Evolutionary conservation across 2,888 invertebrate genomes (phyloP).

Genomic region (Prenolepis imparis): DNA sequence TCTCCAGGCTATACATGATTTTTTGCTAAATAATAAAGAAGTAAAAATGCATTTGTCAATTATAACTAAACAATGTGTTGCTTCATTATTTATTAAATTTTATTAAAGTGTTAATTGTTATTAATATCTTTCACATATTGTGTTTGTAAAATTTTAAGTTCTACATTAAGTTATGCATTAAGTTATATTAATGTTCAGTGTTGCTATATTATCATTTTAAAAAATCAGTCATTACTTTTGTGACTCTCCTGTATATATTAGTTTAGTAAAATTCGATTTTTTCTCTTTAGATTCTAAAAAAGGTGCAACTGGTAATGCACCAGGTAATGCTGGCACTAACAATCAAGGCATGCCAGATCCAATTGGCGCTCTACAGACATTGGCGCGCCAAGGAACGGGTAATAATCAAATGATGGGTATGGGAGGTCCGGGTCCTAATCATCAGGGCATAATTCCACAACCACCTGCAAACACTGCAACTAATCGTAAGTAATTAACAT

Average conservation of each 20-base stretch:
- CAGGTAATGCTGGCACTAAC: slow-evolving; percentile 84
- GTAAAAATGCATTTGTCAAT: neutral
- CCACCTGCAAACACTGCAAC: slow-evolving; percentile 87
- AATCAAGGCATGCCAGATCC: slow-evolving; percentile 93
- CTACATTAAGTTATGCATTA: neutral
- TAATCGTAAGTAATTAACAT: slow-evolving; percentile 81
- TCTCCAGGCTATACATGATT: neutral
- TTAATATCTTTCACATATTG: neutral
- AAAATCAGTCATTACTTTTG: neutral
- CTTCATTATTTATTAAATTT: neutral
- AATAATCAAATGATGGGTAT: slow-evolving; percentile 89
- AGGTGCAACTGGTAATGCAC: slow-evolving; percentile 84
- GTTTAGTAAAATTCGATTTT: slow-evolving; percentile 7
- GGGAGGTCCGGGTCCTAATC: slow-evolving; percentile 87
- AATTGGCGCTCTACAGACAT: slow-evolving; percentile 94
- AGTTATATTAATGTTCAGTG: neutral
- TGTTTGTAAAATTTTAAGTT: neutral
- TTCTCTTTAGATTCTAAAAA: slow-evolving; percentile 72
- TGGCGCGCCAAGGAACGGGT: slow-evolving; percentile 92
- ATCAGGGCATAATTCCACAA: slow-evolving; percentile 89
- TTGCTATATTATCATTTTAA: neutral
- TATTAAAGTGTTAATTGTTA: neutral
- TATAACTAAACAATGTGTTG: neutral
- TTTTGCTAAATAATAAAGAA: neutral
- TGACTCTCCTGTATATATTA: neutral